phyloP scores from a whole-genome alignment of 64 coral and sea anemone genomes.

The Orbicella faveolata region DNA sequence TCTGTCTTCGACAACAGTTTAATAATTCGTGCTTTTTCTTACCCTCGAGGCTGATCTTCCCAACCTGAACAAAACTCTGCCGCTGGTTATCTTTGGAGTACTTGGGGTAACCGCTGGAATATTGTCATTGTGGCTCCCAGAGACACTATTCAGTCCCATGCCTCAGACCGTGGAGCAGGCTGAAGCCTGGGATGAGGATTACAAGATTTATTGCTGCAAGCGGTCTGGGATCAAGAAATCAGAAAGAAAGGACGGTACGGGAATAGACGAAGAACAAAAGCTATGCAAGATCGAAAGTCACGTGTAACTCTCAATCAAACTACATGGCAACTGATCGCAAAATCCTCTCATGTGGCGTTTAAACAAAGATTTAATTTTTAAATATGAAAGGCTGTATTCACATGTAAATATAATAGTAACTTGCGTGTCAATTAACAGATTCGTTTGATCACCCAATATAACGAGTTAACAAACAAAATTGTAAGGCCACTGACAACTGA shows the following conservation, averaged over 20 bases:
- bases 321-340: no score
- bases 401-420: no score
- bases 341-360: no score
- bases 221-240: neutral
- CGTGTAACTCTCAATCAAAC: neutral
- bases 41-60: slow-evolving; percentile 68
- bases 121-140: slow-evolving; percentile 28
- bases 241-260: neutral
- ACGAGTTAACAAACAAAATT: no score
- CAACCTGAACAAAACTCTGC: slow-evolving; percentile 52
- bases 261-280: neutral
- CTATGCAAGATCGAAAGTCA: neutral
- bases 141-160: slow-evolving; percentile 58
- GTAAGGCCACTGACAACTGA: no score
- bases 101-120: slow-evolving; percentile 22
- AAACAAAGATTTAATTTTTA: no score
- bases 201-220: slow-evolving; percentile 19
- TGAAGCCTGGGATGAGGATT: slow-evolving; percentile 56
- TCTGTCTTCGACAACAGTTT: no score
- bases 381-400: no score
- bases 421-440: no score
- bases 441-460: no score
- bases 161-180: slow-evolving; percentile 66
- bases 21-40: neutral
- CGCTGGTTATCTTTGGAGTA: slow-evolving; percentile 44